Percentiles rank a stretch among this genome's conserved stretches.
These are phyloP conservation scores for Cromileptes altivelis DNA, from an alignment of 2,113 vertebrate genomes.

Conservation along the genomic window DNA sequence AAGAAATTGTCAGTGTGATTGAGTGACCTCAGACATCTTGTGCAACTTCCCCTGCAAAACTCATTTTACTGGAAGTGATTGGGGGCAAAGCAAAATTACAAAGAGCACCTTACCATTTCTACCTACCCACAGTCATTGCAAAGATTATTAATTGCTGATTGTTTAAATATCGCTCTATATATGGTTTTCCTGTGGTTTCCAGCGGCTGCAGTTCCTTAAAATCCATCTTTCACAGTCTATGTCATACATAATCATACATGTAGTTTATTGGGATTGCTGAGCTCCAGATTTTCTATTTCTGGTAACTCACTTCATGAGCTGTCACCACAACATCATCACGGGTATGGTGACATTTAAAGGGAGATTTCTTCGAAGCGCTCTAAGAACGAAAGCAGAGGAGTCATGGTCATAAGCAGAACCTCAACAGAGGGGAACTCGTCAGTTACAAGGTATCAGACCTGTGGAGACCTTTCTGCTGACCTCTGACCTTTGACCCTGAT, in stretches of 20 bases:
- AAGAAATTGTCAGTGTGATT: not conserved
- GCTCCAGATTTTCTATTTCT: conserved; percentile 13
- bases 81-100: not conserved
- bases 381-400: conserved; percentile 19
- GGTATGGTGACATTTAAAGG: not conserved
- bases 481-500: conserved; percentile 24
- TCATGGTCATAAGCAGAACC: not conserved
- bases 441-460: not conserved
- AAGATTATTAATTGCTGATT: not conserved
- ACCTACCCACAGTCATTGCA: not conserved
- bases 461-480: not conserved
- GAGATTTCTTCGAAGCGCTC: conserved; percentile 14
- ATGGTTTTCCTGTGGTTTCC: conserved; percentile 1
- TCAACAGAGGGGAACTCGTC: not conserved
- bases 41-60: conserved; percentile 14
- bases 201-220: not conserved
- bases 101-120: not conserved
- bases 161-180: not conserved
- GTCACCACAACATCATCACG: not conserved
- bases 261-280: not conserved
- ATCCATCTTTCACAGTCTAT: not conserved
- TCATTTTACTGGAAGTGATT: conserved; percentile 29
- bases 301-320: not conserved
- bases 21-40: conserved; percentile 12
- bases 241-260: not conserved